Conservation (phyloP, 2,888 invertebrate genomes). For the Panzeria rudis region DNA sequence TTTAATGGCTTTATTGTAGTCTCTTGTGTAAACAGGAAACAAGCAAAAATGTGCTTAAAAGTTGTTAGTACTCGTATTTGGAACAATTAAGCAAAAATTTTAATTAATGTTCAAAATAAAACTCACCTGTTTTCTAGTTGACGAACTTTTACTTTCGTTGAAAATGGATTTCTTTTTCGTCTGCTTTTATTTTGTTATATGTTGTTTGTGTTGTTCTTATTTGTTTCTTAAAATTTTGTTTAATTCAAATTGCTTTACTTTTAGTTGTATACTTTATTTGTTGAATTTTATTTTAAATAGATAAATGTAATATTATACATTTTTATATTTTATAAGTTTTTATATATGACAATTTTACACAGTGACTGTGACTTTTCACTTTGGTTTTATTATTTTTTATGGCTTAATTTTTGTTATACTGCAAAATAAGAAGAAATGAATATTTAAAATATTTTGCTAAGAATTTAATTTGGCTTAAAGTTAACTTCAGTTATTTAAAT, state of each 20-base stretch:
- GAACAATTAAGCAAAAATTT: conserved; percentile 13
- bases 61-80: background rate
- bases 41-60: conserved; percentile 13
- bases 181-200: background rate
- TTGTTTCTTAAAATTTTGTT: background rate
- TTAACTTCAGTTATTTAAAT: no score
- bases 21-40: background rate
- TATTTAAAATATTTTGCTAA: no score
- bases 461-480: no score
- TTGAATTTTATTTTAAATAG: background rate
- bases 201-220: conserved; percentile 1
- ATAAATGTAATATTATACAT: background rate
- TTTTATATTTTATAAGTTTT: background rate
- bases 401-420: background rate
- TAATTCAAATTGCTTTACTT: conserved; percentile 16
- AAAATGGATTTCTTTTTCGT: background rate
- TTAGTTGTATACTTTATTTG: conserved; percentile 6
- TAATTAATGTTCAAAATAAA: conserved; percentile 39
- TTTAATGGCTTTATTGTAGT: conserved; percentile 3
- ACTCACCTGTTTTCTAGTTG: conserved; percentile 62
- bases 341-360: background rate
- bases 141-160: conserved; percentile 58
- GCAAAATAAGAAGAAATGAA: background rate
- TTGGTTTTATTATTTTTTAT: background rate
- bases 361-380: background rate